Conservation (phyloP, 2,797 vertebrate genomes). For the Diceros bicornis region DNA sequence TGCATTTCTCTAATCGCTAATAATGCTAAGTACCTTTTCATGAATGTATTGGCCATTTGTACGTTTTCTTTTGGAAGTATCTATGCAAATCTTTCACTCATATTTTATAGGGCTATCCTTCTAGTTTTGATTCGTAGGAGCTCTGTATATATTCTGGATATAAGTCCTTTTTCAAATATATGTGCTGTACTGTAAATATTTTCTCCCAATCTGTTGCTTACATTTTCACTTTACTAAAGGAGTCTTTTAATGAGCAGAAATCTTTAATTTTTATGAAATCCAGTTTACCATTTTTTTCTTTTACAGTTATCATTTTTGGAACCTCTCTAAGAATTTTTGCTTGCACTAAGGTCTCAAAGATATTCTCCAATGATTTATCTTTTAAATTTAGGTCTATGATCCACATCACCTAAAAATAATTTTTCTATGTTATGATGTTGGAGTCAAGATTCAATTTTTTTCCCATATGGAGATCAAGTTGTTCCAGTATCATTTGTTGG, state of each 20-base stretch:
- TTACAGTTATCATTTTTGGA: neutral
- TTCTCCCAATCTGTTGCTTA: constrained; percentile 13
- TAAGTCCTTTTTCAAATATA: neutral
- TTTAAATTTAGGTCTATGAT: neutral
- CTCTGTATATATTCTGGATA: neutral
- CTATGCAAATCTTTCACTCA: neutral
- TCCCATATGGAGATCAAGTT: neutral
- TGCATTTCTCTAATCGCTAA: neutral
- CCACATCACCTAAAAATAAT: neutral
- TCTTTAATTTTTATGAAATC: constrained; percentile 9
- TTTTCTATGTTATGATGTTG: neutral
- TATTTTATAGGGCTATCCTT: neutral
- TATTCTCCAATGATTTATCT: neutral
- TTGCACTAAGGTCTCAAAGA: neutral
- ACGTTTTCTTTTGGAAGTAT: neutral
- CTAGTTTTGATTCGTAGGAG: neutral
- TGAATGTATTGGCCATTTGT: neutral
- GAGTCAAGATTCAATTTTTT: neutral
- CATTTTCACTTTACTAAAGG: neutral
- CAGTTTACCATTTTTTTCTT: neutral
- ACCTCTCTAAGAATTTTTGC: neutral
- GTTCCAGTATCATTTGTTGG: neutral
- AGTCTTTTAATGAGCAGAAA: constrained; percentile 42
- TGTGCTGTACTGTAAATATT: neutral
- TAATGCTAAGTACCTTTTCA: neutral